Evolutionary conservation across 2,888 invertebrate species (phyloP).

Genomic region (Phragmatobia fuliginosa): DNA sequence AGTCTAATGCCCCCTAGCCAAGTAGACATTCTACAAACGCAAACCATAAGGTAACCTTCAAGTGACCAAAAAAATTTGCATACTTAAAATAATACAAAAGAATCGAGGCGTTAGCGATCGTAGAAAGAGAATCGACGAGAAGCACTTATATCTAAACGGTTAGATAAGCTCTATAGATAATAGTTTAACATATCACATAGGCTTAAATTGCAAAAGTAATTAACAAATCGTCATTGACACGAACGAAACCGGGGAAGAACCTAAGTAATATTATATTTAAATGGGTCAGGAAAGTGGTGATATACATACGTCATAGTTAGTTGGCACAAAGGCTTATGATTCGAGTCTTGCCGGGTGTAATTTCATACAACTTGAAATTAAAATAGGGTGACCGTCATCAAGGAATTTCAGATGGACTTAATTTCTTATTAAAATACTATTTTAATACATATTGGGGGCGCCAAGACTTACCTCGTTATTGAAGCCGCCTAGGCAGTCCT

Average conservation of each 20-base stretch:
- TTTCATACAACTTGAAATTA: conserved; percentile 49
- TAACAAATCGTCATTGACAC: not conserved
- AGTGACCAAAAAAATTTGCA: no score
- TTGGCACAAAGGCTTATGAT: conserved; percentile 34
- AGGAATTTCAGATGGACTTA: not conserved
- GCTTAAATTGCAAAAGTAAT: not conserved
- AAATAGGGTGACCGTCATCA: conserved; percentile 18
- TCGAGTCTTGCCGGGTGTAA: conserved; percentile 44
- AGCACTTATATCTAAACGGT: no score
- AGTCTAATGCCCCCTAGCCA: no score
- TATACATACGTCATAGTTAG: conserved; percentile 16
- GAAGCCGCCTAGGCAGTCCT: no score
- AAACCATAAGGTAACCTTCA: no score
- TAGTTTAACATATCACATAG: not conserved
- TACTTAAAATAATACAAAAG: no score
- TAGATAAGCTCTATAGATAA: not conserved
- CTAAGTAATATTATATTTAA: conserved; percentile 12
- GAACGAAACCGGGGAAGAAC: not conserved
- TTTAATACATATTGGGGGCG: not conserved
- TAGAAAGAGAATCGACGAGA: no score
- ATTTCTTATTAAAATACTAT: not conserved
- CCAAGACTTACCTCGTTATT: no score
- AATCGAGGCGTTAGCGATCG: no score
- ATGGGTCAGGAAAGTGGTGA: conserved; percentile 28
- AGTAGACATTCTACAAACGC: no score